A percentile compares a stretch with the other conserved stretches of the same genome.
Conservation (phyloP, 1,140 invertebrate species). For the Cryptotermes secundus region DNA sequence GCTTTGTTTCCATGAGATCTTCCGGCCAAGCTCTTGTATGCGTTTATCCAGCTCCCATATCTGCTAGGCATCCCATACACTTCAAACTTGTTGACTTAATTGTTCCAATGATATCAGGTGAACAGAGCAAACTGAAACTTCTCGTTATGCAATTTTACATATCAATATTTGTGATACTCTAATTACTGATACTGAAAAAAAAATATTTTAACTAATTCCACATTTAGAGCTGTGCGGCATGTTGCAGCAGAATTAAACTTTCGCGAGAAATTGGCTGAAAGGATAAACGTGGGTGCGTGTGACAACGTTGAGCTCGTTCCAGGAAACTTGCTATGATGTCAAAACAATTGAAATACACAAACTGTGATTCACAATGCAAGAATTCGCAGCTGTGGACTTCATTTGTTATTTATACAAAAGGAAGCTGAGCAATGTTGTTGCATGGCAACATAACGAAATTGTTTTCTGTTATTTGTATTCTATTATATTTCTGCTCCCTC, state of each 20-base stretch:
- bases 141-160: too few species aligned
- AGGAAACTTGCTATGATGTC: conserved; percentile 37
- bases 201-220: too few species aligned
- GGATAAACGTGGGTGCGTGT: not conserved
- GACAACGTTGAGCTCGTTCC: conserved; percentile 27
- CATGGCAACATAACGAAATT: not conserved
- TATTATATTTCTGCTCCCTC: not conserved
- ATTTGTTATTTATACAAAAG: conserved; percentile 16
- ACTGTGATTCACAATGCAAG: not conserved
- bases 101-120: too few species aligned
- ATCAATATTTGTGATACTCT: too few species aligned
- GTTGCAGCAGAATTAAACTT: not conserved
- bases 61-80: too few species aligned
- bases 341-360: conserved; percentile 23
- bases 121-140: too few species aligned
- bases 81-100: too few species aligned
- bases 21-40: too few species aligned
- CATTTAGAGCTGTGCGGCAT: too few species aligned
- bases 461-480: not conserved
- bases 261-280: not conserved
- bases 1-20: too few species aligned
- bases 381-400: conserved; percentile 7
- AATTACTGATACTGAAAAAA: too few species aligned
- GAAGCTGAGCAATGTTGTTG: conserved; percentile 5
- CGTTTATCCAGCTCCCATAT: too few species aligned